A percentile compares a stretch with the other conserved stretches of the same genome.
Evolutionary conservation across 2,113 vertebrate genomes (phyloP).

Genomic region (Catharus bicknelli): DNA sequence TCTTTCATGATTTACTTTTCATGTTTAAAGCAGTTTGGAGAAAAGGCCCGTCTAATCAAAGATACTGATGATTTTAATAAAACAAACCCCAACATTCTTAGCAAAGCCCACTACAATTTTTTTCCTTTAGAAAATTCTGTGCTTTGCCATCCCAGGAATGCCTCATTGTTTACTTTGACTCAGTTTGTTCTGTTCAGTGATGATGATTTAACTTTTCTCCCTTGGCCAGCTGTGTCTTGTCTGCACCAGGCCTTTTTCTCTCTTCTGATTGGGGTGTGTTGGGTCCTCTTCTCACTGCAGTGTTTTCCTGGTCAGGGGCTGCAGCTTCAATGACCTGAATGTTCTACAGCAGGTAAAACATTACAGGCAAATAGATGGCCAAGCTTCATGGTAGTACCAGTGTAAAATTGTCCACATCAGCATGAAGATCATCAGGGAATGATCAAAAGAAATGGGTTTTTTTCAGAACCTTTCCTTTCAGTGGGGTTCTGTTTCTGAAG

Average conservation of each 20-base stretch:
- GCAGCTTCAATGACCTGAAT: neutral
- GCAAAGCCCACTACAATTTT: neutral
- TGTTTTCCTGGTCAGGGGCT: neutral
- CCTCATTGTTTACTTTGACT: neutral
- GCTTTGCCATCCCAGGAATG: neutral
- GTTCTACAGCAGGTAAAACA: neutral
- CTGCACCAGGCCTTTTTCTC: neutral
- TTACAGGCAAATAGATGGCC: neutral
- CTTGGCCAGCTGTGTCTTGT: neutral
- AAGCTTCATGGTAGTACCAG: neutral
- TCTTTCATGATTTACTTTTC: neutral
- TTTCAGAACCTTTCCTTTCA: neutral
- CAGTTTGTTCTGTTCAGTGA: neutral
- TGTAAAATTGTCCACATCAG: neutral
- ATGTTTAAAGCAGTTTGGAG: neutral
- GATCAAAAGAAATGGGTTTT: neutral
- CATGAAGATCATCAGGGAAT: neutral
- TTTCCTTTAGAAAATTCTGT: neutral
- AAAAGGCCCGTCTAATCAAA: neutral
- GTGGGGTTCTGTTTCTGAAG: neutral
- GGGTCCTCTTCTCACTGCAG: neutral
- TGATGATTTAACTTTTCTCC: neutral
- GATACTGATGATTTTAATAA: neutral
- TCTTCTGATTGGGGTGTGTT: rapidly evolving
- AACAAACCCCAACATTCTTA: neutral